Conservation (phyloP, 2,113 vertebrate genomes). For the Pogona vitticeps region DNA sequence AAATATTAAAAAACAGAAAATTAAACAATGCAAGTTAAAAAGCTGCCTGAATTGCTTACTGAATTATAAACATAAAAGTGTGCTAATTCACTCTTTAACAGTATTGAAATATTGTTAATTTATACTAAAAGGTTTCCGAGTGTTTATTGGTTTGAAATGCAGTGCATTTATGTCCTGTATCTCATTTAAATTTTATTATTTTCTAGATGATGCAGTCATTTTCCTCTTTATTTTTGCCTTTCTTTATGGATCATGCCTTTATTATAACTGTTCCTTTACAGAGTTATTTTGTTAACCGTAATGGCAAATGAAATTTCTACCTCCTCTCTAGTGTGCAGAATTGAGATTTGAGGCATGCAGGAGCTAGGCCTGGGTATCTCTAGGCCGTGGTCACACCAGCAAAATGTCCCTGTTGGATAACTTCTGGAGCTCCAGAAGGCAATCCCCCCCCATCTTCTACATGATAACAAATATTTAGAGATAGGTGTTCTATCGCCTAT, state of each 20-base stretch:
- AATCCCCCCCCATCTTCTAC: too few species aligned
- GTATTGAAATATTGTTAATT: slow-evolving; percentile 64
- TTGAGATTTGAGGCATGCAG: not conserved
- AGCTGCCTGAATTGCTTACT: slow-evolving; percentile 33
- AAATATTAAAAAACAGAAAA: slow-evolving; percentile 37
- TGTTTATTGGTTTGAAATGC: slow-evolving; percentile 59
- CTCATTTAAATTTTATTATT: slow-evolving; percentile 72
- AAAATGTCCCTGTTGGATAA: too few species aligned
- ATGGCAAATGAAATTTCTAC: not conserved
- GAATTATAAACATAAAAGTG: slow-evolving; percentile 54
- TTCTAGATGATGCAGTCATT: slow-evolving; percentile 72
- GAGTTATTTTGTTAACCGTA: slow-evolving; percentile 54
- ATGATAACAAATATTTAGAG: too few species aligned
- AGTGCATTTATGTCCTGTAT: slow-evolving; percentile 44
- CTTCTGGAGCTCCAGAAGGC: too few species aligned
- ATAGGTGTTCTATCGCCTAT: too few species aligned
- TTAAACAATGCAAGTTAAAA: slow-evolving; percentile 31
- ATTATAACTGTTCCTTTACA: slow-evolving; percentile 61
- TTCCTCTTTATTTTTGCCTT: slow-evolving; percentile 66
- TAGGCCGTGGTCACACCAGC: too few species aligned
- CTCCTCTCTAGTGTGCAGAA: not conserved
- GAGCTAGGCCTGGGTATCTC: not conserved
- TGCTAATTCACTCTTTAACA: slow-evolving; percentile 55
- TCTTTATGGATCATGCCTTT: slow-evolving; percentile 59
- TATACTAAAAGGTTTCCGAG: slow-evolving; percentile 47